Evolutionary conservation across 2,113 vertebrate genomes (phyloP), one percentile per base, ranked within the genome.

Genomic region (Pseudonaja textilis): DNA sequence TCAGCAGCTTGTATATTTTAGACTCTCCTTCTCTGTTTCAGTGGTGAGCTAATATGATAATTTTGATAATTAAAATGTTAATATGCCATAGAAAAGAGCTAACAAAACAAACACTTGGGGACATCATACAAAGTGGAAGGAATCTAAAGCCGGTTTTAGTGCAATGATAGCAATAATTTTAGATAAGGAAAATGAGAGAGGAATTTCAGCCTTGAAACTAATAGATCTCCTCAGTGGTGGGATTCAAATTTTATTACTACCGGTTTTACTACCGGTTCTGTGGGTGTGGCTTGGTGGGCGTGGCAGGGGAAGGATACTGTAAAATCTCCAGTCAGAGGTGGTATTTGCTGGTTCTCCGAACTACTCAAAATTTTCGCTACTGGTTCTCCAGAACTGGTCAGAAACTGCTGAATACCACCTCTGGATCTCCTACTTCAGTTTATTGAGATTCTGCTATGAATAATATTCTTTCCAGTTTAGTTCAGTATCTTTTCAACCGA

Each of bases 61-160:
- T 95, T 92, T 92, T 87, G 59, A 64, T 94, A 94, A 96, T 96
- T 93, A 90, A 96, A 96, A 95, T 18, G 50, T 95, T 95, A 97
- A 96, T 92, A 92, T 89, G 91, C 89, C 93, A 55, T 89, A 85
- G 89, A 95, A 94, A 91, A 95, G 89, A 90, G 92, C 34, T 90
- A 90, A 88, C 92, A 95, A 90, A 96, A 94, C 90, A 96, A 94
- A 95, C 89, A 90, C 95, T 90, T 95, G 2, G 92, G 57, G 92
- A 87, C 87, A 89, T 90, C 91, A n/a, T 16, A 74, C 50, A 92
- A 96, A 93, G 55, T 26, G 47, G 55, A 89, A 94, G 85, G 88
- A 95, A 81, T 90, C 64, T 56, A 29, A 91, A 94, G 52, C 8
- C 59, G 89, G 26, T 14, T 34, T 26, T 91, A 88, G 91, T 39